Base-by-base conservation (phyloP, 2,113 vertebrate species). In the Blennius ocellaris region DNA sequence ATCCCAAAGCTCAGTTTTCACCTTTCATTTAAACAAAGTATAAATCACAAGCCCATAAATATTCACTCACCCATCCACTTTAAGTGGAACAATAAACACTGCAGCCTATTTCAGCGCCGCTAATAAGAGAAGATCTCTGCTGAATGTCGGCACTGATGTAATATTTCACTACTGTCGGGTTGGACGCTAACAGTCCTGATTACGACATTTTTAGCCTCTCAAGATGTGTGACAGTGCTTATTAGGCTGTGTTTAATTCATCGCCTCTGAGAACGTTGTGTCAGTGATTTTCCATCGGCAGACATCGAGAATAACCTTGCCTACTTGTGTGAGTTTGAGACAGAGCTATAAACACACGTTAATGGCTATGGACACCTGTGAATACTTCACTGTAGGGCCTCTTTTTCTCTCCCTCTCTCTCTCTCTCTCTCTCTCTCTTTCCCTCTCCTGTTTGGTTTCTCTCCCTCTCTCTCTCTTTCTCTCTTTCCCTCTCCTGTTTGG, bases 331-430 rank as follows among this genome's bases (percentile, higher is more conserved):
- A 81, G 75, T 76, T 63, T 77, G 62, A 78, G 71, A 73, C 65
- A 47, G 57, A 70, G 76, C 74, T 81, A 88, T 89, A 87, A 92
- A 88, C 87, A 84, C 60, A 68, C 76, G 79, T 74, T 88, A 85
- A 89, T 86, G 76, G 77, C 84, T 47, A 43, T 1, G 48, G 61
- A 90, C 86, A 89, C 91, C 84, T 91, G 86, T 73, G 77, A 88
- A 84, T 84, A 85, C 82, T 89, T 91, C 81, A 80, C 65, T 71
- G 40, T 70, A 69, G 58, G 77, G 76, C 62, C 74, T 69, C 62
- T 69, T 39, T 73, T 36, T 65, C 62, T 51, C 43, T 51, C 10
- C 59, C 16, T 50, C 47, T 47, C 50, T 60, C 36, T 54, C 15
- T 49, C 8, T 30, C 21, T 30, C 21, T 30, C 21, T 30, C 21